These are phyloP conservation scores for Diachasmimorpha longicaudata DNA, from an alignment of 1,140 invertebrate genomes.

Conservation along the genomic window DNA sequence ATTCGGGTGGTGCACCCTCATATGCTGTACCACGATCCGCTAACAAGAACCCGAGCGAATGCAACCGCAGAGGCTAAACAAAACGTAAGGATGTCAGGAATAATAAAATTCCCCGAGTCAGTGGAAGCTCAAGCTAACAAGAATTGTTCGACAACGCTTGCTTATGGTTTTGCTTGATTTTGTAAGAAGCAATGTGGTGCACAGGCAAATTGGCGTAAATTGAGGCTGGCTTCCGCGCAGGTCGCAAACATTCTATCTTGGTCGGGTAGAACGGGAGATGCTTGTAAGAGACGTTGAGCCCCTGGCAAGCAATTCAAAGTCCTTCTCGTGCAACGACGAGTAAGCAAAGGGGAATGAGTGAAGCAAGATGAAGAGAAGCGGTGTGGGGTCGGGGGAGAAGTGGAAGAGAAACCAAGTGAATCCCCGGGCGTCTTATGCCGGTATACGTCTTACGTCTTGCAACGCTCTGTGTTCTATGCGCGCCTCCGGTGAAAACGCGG, in stretches of 20 bases:
- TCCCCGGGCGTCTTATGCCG: slow-evolving; percentile 20
- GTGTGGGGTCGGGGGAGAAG: not conserved
- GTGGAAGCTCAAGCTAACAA: not conserved
- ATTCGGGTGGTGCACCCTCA: too few relatives aligned
- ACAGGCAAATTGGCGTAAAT: slow-evolving; percentile 60
- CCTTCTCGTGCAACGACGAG: slow-evolving; percentile 46
- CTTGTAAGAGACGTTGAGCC: slow-evolving; percentile 53
- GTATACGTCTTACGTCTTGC: slow-evolving; percentile 16
- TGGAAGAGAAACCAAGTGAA: slow-evolving; percentile 7
- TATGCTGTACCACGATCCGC: too few relatives aligned
- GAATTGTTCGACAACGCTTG: not conserved
- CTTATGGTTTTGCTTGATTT: slow-evolving; percentile 43
- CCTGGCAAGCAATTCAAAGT: slow-evolving; percentile 60
- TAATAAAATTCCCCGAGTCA: not conserved
- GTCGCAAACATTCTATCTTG: slow-evolving; percentile 31
- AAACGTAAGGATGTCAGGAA: too few relatives aligned
- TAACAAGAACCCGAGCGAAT: too few relatives aligned
- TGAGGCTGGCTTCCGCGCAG: slow-evolving; percentile 53
- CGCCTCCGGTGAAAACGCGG: slow-evolving; percentile 1
- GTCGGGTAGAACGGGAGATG: slow-evolving; percentile 26
- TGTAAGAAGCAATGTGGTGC: slow-evolving; percentile 51
- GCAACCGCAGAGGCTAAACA: too few relatives aligned
- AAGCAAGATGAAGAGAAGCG: slow-evolving; percentile 26
- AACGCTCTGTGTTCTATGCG: not conserved
- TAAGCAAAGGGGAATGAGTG: slow-evolving; percentile 38